Evolutionary conservation across 2,888 invertebrate genomes (phyloP).

Genomic region (Trissolcus brochymenae): DNA sequence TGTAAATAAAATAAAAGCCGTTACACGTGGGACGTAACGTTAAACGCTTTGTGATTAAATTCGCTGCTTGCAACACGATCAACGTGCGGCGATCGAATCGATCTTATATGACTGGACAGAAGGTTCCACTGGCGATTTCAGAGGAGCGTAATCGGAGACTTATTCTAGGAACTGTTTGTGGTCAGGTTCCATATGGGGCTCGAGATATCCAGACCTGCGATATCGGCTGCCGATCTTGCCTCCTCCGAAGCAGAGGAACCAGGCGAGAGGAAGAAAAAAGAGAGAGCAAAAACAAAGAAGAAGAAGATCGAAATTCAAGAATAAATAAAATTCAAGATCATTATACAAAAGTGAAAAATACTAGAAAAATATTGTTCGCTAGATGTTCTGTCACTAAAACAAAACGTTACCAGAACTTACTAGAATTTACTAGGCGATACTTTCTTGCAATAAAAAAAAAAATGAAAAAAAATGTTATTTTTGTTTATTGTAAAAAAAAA

Average conservation of each 20-base stretch:
- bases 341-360: slow-evolving; percentile 3
- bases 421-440: too few relatives aligned
- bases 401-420: too few relatives aligned
- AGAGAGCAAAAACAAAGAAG: slow-evolving; percentile 11
- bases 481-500: too few relatives aligned
- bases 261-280: slow-evolving; percentile 47
- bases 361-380: too few relatives aligned
- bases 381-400: too few relatives aligned
- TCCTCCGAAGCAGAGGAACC: slow-evolving; percentile 34
- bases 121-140: slow-evolving; percentile 45
- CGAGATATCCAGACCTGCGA: slow-evolving; percentile 29
- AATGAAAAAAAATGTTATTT: too few relatives aligned
- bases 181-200: slow-evolving; percentile 62
- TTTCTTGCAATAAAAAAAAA: too few relatives aligned
- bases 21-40: slow-evolving; percentile 18
- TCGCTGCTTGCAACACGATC: slow-evolving; percentile 31
- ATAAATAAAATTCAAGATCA: too few relatives aligned
- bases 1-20: slow-evolving; percentile 18
- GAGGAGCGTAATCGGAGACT: slow-evolving; percentile 64
- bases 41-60: slow-evolving; percentile 29
- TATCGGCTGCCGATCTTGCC: slow-evolving; percentile 51
- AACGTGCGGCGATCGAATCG: slow-evolving; percentile 33
- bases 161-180: slow-evolving; percentile 59
- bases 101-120: slow-evolving; percentile 32
- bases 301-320: too few relatives aligned